These are phyloP conservation scores for Araneus ventricosus DNA, from an alignment of 1,140 invertebrate genomes.

Conservation along the genomic window DNA sequence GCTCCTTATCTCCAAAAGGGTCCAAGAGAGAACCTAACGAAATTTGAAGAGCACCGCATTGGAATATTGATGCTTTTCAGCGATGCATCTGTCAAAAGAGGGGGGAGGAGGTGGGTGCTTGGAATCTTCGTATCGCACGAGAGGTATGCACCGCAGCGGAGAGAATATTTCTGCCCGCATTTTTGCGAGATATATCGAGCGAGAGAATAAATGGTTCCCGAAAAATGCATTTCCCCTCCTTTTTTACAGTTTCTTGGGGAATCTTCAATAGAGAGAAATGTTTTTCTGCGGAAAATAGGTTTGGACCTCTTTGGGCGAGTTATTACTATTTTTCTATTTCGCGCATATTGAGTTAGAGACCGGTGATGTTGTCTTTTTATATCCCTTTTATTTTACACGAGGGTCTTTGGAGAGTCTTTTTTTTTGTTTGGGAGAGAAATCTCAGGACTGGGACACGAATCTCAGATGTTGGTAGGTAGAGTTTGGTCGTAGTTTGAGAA, in stretches of 20 bases:
- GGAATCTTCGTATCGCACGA: not conserved
- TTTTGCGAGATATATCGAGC: not conserved
- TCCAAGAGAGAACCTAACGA: constrained; percentile 3
- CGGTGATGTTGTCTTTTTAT: not conserved
- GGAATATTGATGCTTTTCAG: constrained; percentile 64
- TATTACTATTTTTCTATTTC: constrained; percentile 27
- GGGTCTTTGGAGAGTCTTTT: too few relatives aligned
- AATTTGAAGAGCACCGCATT: constrained; percentile 61
- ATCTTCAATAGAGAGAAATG: not conserved
- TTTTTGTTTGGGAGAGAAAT: too few relatives aligned
- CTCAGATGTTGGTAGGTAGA: too few relatives aligned
- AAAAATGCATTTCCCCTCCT: constrained; percentile 16
- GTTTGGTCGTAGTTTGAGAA: too few relatives aligned
- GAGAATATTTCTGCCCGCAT: constrained; percentile 13
- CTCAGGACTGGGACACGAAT: too few relatives aligned
- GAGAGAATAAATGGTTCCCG: constrained; percentile 55
- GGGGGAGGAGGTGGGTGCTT: constrained; percentile 5
- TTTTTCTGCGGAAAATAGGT: constrained; percentile 6
- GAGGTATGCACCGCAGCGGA: not conserved
- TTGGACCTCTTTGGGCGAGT: not conserved
- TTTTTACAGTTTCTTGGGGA: constrained; percentile 11
- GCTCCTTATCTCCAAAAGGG: constrained; percentile 22
- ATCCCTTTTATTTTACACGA: not conserved
- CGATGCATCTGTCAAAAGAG: constrained; percentile 44
- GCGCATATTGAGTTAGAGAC: not conserved